phyloP scores from a whole-genome alignment of 2,888 invertebrate genomes.

The Chromoteleia sp. region DNA sequence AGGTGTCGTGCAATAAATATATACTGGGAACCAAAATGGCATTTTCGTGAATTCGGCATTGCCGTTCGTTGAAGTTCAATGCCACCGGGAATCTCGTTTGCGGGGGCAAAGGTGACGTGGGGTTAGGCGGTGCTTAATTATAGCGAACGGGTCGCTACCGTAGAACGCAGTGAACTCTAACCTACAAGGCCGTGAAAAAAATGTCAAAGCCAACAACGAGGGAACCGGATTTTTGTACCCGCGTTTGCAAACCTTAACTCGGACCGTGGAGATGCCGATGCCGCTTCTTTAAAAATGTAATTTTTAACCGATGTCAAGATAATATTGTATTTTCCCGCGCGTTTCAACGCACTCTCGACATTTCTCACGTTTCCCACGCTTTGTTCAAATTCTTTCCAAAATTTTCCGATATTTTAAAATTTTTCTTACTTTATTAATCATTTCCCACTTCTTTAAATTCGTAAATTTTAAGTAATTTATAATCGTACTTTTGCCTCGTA shows the following conservation, averaged over 20 bases:
- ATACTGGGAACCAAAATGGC: not conserved
- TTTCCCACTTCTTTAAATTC: too few relatives aligned
- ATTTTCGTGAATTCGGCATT: constrained; percentile 17
- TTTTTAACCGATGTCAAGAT: not conserved
- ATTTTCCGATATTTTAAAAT: too few relatives aligned
- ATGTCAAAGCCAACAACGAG: constrained; percentile 71
- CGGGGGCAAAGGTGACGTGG: constrained; percentile 49
- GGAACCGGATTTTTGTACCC: constrained; percentile 77
- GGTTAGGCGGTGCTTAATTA: constrained; percentile 70
- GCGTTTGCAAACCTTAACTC: constrained; percentile 5
- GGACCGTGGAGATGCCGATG: constrained; percentile 11
- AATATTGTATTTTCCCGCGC: not conserved
- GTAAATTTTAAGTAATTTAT: too few relatives aligned
- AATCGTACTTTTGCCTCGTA: too few relatives aligned
- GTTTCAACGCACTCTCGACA: too few relatives aligned
- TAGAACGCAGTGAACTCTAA: constrained; percentile 73
- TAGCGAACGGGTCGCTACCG: constrained; percentile 74
- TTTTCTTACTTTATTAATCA: too few relatives aligned
- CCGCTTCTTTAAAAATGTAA: not conserved
- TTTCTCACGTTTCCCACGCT: too few relatives aligned
- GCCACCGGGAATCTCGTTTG: constrained; percentile 55
- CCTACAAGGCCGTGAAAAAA: constrained; percentile 70
- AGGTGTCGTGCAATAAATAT: too few relatives aligned
- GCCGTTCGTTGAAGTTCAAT: constrained; percentile 45
- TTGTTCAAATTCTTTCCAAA: too few relatives aligned